Percentiles rank a stretch among this genome's conserved stretches.
phyloP scores from a whole-genome alignment of 2,888 invertebrate species.

The Apamea sordens region DNA sequence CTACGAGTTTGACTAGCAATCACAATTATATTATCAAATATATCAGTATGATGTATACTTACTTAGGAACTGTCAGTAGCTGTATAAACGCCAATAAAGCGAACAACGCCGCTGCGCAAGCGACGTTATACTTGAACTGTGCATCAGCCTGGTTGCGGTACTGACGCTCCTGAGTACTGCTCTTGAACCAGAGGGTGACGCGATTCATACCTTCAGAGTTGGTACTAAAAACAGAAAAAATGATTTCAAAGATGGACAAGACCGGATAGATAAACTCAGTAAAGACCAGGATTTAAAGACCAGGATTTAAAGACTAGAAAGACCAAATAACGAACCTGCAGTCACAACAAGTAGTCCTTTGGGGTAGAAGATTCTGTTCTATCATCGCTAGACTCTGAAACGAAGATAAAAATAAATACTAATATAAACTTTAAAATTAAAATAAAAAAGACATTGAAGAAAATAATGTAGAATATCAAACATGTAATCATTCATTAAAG shows the following conservation, averaged over 20 bases:
- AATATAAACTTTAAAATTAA: too few relatives aligned
- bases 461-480: too few relatives aligned
- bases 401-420: conserved; percentile 1
- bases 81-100: conserved; percentile 94
- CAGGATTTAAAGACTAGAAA: too few relatives aligned
- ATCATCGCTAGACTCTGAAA: conserved; percentile 98
- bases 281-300: too few relatives aligned
- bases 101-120: conserved; percentile 94
- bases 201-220: conserved; percentile 94
- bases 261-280: too few relatives aligned
- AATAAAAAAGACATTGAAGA: too few relatives aligned
- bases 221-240: conserved; percentile 63
- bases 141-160: conserved; percentile 95
- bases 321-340: conserved; percentile 90
- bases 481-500: too few relatives aligned
- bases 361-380: conserved; percentile 96
- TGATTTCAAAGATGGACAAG: too few relatives aligned
- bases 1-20: neutral
- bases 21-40: neutral
- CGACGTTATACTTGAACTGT: conserved; percentile 96
- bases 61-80: conserved; percentile 94
- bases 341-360: conserved; percentile 94
- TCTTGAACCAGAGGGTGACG: conserved; percentile 95
- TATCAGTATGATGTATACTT: conserved; percentile 72
- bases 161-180: conserved; percentile 93